Conservation (phyloP, 1,140 invertebrate genomes). For the Aporrectodea caliginosa region DNA sequence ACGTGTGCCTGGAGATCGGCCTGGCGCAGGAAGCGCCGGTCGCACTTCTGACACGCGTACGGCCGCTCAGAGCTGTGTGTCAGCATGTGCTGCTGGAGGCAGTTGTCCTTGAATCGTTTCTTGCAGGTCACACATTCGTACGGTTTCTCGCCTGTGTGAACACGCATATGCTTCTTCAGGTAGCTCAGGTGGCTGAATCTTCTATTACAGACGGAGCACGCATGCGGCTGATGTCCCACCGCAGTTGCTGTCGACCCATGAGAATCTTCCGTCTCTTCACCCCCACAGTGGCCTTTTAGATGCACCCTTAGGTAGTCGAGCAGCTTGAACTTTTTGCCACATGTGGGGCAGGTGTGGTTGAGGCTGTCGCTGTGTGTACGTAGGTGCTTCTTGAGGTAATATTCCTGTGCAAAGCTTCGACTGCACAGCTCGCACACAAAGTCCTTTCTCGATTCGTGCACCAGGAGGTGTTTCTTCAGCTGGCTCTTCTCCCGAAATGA, state of each 20-base stretch:
- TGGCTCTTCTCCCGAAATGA: conserved; percentile 52
- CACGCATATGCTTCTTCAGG: background rate
- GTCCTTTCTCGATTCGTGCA: conserved; percentile 81
- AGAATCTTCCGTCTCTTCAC: too few relatives aligned
- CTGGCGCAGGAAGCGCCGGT: conserved; percentile 1
- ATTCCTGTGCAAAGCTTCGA: conserved; percentile 52
- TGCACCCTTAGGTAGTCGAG: background rate
- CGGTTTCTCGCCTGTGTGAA: background rate
- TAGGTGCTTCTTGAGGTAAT: conserved; percentile 49
- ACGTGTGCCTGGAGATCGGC: background rate
- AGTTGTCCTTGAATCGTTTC: background rate
- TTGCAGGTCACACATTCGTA: background rate
- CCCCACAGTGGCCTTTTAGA: background rate
- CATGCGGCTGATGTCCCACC: too few relatives aligned
- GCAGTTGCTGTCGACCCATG: too few relatives aligned
- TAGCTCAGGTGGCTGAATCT: background rate
- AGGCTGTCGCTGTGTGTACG: conserved; percentile 37
- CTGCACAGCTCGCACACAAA: conserved; percentile 24
- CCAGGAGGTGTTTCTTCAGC: conserved; percentile 46
- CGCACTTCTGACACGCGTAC: conserved; percentile 70
- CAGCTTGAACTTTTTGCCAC: conserved; percentile 19
- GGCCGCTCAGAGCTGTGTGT: conserved; percentile 94
- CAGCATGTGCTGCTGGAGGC: conserved; percentile 13
- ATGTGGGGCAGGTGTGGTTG: background rate
- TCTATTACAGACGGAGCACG: background rate